Percentiles rank a stretch among this genome's conserved stretches.
phyloP scores from a whole-genome alignment of 2,113 vertebrate genomes.

The Leucopsar rothschildi region DNA sequence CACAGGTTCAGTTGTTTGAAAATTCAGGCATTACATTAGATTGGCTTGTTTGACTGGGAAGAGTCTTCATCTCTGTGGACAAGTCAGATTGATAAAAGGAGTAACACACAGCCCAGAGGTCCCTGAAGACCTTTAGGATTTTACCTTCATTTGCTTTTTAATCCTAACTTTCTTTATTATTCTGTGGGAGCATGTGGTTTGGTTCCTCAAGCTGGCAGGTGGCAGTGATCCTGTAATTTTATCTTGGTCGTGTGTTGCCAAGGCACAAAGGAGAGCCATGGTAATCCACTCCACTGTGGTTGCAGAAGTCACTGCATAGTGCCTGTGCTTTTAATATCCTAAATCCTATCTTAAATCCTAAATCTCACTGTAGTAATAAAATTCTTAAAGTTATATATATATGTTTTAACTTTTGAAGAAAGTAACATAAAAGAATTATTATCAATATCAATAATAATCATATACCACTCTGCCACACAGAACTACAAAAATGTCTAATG shows the following conservation, averaged over 20 bases:
- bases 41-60: not conserved
- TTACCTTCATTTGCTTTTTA: constrained; percentile 55
- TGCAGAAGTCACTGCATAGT: constrained; percentile 19
- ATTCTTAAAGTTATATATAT: not conserved
- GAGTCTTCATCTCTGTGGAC: not conserved
- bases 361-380: constrained; percentile 58
- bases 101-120: not conserved
- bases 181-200: not conserved
- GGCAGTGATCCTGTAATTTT: constrained; percentile 39
- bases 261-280: constrained; percentile 24
- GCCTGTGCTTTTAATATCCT: constrained; percentile 3
- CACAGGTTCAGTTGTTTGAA: not conserved
- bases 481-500: constrained; percentile 9
- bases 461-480: not conserved
- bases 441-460: not conserved
- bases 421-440: constrained; percentile 57
- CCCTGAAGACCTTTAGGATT: constrained; percentile 10
- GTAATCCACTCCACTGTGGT: constrained; percentile 42
- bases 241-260: constrained; percentile 35
- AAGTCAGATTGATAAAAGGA: constrained; percentile 1
- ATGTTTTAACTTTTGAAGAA: constrained; percentile 63
- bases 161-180: constrained; percentile 35
- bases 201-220: constrained; percentile 38
- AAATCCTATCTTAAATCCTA: not conserved
- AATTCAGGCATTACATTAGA: not conserved